phyloP scores from a whole-genome alignment of 2,113 vertebrate species.

The Hiodon alosoides region DNA sequence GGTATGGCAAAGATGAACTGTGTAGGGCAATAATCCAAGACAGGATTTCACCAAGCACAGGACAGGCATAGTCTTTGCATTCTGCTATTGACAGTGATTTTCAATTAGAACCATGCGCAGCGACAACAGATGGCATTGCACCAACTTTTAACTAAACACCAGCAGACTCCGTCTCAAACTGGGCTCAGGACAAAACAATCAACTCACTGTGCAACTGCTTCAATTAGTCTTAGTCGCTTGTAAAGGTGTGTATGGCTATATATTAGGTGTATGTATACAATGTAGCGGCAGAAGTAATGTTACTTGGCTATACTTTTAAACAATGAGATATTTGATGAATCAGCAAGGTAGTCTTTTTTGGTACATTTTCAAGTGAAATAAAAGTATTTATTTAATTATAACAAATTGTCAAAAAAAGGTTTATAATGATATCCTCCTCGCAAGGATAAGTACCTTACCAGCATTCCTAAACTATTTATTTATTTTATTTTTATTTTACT shows the following conservation, averaged over 20 bases:
- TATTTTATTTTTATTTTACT: constrained; percentile 21
- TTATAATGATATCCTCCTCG: constrained; percentile 1
- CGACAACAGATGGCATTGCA: constrained; percentile 6
- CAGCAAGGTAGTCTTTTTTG: constrained; percentile 24
- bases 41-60: constrained; percentile 13
- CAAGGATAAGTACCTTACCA: constrained; percentile 18
- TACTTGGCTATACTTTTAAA: constrained; percentile 32
- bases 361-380: constrained; percentile 39
- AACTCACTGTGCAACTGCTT: constrained; percentile 39
- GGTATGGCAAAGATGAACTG: constrained; percentile 1
- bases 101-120: constrained; percentile 16
- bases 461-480: constrained; percentile 25
- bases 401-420: constrained; percentile 17
- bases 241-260: constrained; percentile 30
- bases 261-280: constrained; percentile 28
- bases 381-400: constrained; percentile 39
- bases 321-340: constrained; percentile 36
- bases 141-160: constrained; percentile 36
- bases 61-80: background rate
- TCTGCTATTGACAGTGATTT: background rate
- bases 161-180: constrained; percentile 31
- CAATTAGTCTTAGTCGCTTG: constrained; percentile 28
- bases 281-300: constrained; percentile 31
- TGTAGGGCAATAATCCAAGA: constrained; percentile 3
- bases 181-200: constrained; percentile 42